Evolutionary conservation across 2,797 vertebrate genomes (phyloP).

Genomic region (Staurois parvus): DNA sequence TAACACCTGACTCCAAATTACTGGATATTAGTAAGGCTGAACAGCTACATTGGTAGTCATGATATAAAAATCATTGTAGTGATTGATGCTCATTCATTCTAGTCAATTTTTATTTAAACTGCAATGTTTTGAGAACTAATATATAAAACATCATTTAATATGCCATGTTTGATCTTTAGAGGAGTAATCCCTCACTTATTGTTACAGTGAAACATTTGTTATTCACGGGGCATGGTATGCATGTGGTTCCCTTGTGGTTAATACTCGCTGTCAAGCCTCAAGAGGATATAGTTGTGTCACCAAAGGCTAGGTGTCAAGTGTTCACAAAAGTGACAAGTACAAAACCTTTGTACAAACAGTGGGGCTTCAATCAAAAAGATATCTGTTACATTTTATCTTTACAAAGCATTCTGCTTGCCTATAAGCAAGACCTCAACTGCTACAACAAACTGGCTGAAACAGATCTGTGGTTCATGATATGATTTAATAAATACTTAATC

Average conservation of each 20-base stretch:
- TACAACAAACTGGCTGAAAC: background rate
- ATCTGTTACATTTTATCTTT: no score
- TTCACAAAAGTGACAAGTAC: constrained; percentile 21
- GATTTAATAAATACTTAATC: no score
- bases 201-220: background rate
- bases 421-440: background rate
- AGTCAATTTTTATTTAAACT: background rate
- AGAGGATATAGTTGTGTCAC: constrained; percentile 31
- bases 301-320: constrained; percentile 15
- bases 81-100: background rate
- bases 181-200: background rate
- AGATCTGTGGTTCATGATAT: no score
- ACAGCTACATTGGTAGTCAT: background rate
- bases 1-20: no score
- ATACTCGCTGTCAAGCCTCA: background rate
- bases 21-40: no score
- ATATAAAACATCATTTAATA: background rate
- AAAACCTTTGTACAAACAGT: constrained; percentile 6
- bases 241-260: background rate
- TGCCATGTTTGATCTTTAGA: background rate
- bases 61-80: background rate
- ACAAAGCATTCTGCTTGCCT: background rate
- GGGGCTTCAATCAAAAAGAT: background rate
- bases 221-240: constrained; percentile 9
- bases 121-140: background rate